Conservation (phyloP, 2,888 invertebrate species). For the Cryptocephalus primarius region DNA sequence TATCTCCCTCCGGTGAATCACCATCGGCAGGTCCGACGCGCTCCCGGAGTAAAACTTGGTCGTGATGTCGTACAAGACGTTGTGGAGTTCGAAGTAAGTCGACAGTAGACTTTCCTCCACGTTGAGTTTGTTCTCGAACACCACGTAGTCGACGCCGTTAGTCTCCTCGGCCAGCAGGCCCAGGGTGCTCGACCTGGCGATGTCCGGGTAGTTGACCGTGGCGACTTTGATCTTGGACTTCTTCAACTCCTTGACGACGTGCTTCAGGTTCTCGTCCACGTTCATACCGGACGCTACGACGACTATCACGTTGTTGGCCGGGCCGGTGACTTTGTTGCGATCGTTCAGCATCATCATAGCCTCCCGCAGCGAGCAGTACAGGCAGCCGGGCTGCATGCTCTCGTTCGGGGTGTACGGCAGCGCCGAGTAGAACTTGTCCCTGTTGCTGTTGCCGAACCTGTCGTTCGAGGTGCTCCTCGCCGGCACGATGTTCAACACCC, state of each 20-base stretch:
- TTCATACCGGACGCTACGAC: slow-evolving; percentile 46
- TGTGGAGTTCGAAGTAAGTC: slow-evolving; percentile 44
- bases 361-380: slow-evolving; percentile 38
- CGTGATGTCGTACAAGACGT: slow-evolving; percentile 39
- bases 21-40: slow-evolving; percentile 37
- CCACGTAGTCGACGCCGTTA: slow-evolving; percentile 39
- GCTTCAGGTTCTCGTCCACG: slow-evolving; percentile 33
- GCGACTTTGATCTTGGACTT: slow-evolving; percentile 40
- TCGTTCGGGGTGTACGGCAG: slow-evolving; percentile 44
- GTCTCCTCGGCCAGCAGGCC: slow-evolving; percentile 39
- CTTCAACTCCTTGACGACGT: slow-evolving; percentile 35
- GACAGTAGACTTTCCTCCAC: slow-evolving; percentile 40
- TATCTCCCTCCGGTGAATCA: slow-evolving; percentile 42
- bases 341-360: slow-evolving; percentile 40
- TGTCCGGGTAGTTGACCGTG: slow-evolving; percentile 45
- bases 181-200: slow-evolving; percentile 35
- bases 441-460: slow-evolving; percentile 17
- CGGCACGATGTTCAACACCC: slow-evolving; percentile 30
- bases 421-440: slow-evolving; percentile 25
- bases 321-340: slow-evolving; percentile 33
- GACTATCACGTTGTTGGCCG: slow-evolving; percentile 44
- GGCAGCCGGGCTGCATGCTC: slow-evolving; percentile 38
- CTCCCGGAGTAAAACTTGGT: slow-evolving; percentile 39
- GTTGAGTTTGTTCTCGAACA: slow-evolving; percentile 43
- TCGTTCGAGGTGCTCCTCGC: slow-evolving; percentile 23